phyloP scores from a whole-genome alignment of 37 sponge, comb jelly and placozoan species.

The Mnemiopsis leidyi region DNA sequence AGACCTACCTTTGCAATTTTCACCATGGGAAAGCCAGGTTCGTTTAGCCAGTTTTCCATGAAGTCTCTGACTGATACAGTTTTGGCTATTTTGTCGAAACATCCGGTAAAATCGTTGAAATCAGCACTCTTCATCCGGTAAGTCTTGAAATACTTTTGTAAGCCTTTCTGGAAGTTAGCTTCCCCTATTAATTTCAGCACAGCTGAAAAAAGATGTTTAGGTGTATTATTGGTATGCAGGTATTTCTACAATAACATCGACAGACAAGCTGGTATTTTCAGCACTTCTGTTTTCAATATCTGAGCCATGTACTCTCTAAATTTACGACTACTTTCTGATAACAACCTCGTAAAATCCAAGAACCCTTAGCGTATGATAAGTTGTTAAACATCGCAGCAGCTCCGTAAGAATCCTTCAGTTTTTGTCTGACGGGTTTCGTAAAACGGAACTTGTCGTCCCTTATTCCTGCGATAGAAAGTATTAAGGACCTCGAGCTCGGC shows the following conservation, averaged over 20 bases:
- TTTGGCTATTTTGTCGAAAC: neutral
- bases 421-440: neutral
- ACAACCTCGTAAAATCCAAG: neutral
- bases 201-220: neutral
- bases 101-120: conserved; percentile 1
- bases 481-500: too few relatives aligned
- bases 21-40: neutral
- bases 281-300: too few relatives aligned
- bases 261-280: too few relatives aligned
- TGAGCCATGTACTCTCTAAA: too few relatives aligned
- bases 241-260: neutral
- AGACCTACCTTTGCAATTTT: neutral
- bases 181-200: neutral
- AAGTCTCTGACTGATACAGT: neutral
- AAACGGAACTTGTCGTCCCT: neutral
- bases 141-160: neutral
- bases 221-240: neutral
- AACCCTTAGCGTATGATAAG: neutral
- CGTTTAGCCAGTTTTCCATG: conserved; percentile 22
- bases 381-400: conserved; percentile 19
- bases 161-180: neutral
- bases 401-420: neutral
- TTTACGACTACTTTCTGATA: too few relatives aligned
- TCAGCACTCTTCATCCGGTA: neutral
- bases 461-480: neutral